Percentiles rank a stretch among this genome's conserved stretches.
Conservation (phyloP, 2,113 vertebrate species). For the Tiliqua scincoides region DNA sequence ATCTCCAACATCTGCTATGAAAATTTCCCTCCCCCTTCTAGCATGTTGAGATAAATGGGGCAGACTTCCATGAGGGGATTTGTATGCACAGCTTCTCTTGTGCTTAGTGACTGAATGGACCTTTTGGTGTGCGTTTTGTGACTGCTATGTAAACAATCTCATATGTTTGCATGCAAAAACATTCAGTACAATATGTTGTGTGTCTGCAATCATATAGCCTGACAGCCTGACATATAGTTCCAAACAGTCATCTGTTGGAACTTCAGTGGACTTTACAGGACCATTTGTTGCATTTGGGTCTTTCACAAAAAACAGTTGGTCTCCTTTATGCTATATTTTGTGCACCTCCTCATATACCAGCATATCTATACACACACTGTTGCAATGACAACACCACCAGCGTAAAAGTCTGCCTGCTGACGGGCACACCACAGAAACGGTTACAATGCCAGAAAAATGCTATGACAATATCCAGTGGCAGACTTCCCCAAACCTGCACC, state of each 20-base stretch:
- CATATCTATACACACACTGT: no score
- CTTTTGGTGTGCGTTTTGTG: neutral
- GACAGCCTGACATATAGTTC: neutral
- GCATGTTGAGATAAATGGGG: neutral
- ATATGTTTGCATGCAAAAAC: conserved; percentile 1
- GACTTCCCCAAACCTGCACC: no score
- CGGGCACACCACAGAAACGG: no score
- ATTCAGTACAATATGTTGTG: neutral
- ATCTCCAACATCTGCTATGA: neutral
- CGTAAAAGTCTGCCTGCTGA: no score
- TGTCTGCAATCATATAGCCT: neutral
- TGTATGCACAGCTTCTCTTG: neutral
- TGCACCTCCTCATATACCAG: no score
- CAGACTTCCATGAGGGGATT: neutral
- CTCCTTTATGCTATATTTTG: neutral
- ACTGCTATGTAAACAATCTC: neutral
- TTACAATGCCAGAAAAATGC: no score
- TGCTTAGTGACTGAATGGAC: neutral
- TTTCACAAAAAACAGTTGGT: neutral
- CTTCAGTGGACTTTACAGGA: neutral
- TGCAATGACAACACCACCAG: no score
- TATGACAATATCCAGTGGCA: no score
- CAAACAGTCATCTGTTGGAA: neutral
- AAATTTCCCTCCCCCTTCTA: neutral
- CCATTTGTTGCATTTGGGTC: neutral